Evolutionary conservation across 2,113 vertebrate species (phyloP), one percentile per base, ranked within the genome.

Genomic region (Pampusana beccarii): DNA sequence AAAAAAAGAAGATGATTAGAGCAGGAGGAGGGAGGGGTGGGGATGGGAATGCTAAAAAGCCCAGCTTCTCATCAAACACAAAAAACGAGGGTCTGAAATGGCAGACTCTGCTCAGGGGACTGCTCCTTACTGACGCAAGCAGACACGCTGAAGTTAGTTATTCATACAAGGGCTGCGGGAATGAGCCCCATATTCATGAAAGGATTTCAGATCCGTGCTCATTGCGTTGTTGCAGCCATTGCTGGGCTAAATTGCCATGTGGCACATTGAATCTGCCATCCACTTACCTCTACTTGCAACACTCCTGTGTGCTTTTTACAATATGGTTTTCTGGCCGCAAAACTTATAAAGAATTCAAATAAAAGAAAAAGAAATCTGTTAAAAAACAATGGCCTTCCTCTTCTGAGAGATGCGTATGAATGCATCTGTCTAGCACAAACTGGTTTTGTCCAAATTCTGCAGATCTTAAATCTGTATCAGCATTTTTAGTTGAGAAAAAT

Each of bases 1-100:
- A 91, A 96, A 92, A 85, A 46, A 97, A 70, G 93, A 85, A 88
- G 67, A 81, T 83, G 36, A 94, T 94, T 95, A 94, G 80, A 93
- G 73, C 12, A 70, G 61, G 38, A 90, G 61, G 64, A 2, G 6
- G 64, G 72, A 92, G 46, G 65, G 77, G 31, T 87, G 61, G 69
- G 46, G 54, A 86, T 90, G 72, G 54, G 84, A 96, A 92, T 91
- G 79, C 28, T 82, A 69, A 91, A 90, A 92, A 80, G 58, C 80
- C 57, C 53, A 60, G 54, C 46, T 95, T 94, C 70, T 79, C 50
- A 80, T 77, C 61, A 86, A 80, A 86, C 69, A 44, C 60, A 60
- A 91, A 90, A 93, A 91, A 2, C 1, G 5, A 85, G 57, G 53
- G 34, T 86, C 84, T 95, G 85, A 94, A 94, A 80, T 40, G 65